phyloP scores from a whole-genome alignment of 2,113 vertebrate genomes.

The Circaetus gallicus region DNA sequence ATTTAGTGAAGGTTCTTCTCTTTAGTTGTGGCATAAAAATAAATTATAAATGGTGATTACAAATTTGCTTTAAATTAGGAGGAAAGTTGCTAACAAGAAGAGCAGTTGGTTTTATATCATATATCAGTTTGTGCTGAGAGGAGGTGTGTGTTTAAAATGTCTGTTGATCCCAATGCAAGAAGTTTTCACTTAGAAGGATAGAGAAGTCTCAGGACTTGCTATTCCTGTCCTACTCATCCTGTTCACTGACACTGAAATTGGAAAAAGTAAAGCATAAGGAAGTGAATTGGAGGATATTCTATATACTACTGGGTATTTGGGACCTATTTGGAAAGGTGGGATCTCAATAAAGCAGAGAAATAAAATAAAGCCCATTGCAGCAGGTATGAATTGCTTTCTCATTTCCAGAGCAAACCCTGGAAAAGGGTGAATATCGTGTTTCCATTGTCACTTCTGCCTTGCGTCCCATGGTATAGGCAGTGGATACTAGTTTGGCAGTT shows the following conservation, averaged over 20 bases:
- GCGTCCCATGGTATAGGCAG: fast-evolving
- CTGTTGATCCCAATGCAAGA: neutral
- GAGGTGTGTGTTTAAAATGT: neutral
- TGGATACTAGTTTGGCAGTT: neutral
- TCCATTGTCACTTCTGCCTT: neutral
- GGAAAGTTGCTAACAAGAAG: neutral
- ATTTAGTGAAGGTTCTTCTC: neutral
- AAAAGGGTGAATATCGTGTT: neutral
- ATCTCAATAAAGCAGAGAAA: neutral
- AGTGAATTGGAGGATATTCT: neutral
- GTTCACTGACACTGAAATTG: neutral
- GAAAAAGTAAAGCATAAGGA: neutral
- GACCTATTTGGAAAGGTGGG: neutral
- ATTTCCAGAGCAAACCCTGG: neutral
- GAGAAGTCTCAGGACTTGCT: neutral
- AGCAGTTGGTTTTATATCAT: neutral
- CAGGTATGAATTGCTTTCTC: neutral
- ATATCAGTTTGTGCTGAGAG: neutral
- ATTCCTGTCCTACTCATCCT: neutral
- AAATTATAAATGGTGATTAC: neutral
- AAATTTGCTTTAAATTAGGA: neutral
- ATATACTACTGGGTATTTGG: neutral
- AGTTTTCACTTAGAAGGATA: neutral
- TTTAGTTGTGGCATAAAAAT: neutral
- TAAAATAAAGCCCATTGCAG: neutral